Percentiles rank a stretch among this genome's conserved stretches.
Conservation (phyloP, 2,888 invertebrate species). For the Agrotis exclamationis region DNA sequence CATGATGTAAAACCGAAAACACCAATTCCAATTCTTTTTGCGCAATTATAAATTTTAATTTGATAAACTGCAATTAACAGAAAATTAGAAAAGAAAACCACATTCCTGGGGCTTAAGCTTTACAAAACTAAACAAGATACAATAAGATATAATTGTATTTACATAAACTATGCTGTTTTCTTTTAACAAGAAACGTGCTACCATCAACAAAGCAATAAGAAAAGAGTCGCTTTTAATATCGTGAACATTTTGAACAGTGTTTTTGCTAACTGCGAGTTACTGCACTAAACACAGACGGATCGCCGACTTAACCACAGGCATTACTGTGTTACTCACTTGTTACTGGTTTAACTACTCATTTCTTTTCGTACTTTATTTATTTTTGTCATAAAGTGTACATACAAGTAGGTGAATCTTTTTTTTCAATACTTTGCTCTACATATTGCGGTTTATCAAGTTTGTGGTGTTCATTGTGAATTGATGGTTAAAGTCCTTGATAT, state of each 20-base stretch:
- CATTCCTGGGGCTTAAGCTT: no score
- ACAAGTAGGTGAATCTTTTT: neutral
- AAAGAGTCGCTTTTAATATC: no score
- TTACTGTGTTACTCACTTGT: neutral
- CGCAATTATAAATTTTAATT: no score
- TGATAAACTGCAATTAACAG: no score
- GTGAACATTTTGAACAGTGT: neutral
- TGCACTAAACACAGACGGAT: constrained; percentile 18
- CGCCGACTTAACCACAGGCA: neutral
- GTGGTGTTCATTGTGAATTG: no score
- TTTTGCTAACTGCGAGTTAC: neutral
- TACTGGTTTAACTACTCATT: neutral
- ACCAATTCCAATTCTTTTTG: no score
- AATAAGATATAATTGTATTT: constrained; percentile 9
- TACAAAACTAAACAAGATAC: neutral
- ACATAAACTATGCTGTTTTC: neutral
- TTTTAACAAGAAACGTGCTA: constrained; percentile 5
- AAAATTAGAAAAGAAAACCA: no score
- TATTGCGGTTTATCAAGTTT: no score
- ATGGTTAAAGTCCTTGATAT: no score
- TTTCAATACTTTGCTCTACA: no score
- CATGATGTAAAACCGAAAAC: no score
- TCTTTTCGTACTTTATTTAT: constrained; percentile 15
- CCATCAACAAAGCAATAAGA: neutral
- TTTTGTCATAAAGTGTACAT: neutral